A percentile compares a stretch with the other conserved stretches of the same genome.
phyloP scores from a whole-genome alignment of 2,797 vertebrate genomes.

The Prunella strophiata region DNA sequence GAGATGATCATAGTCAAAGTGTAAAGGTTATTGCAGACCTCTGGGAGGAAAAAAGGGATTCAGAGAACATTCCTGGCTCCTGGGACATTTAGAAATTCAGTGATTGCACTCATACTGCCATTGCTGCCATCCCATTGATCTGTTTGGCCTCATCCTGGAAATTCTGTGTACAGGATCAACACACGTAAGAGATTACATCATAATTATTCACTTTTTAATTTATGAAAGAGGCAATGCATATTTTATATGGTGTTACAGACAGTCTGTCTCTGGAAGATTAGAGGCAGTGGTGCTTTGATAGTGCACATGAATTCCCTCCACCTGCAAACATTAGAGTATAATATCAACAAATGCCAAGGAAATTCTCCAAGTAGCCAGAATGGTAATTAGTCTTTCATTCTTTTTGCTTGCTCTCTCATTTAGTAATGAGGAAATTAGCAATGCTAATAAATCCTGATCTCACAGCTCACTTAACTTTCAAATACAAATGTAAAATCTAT shows the following conservation, averaged over 20 bases:
- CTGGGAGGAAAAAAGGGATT: neutral
- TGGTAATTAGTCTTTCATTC: neutral
- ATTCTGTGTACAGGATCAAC: neutral
- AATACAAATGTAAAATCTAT: neutral
- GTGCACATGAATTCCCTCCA: neutral
- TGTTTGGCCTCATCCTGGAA: neutral
- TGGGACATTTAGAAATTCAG: rapidly evolving
- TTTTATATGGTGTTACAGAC: neutral
- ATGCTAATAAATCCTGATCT: neutral
- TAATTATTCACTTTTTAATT: neutral
- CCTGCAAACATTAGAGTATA: neutral
- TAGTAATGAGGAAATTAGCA: conserved; percentile 1
- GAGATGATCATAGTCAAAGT: neutral
- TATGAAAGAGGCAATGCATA: neutral
- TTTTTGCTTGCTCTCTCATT: neutral
- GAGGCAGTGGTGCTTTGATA: neutral
- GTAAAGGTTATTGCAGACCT: neutral
- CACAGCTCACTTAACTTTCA: neutral
- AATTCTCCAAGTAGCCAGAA: neutral
- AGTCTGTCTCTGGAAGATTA: neutral
- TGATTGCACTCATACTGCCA: rapidly evolving
- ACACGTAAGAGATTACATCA: neutral
- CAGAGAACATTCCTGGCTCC: neutral
- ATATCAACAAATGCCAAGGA: neutral
- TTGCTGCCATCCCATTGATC: neutral